These are phyloP conservation scores for Tragelaphus scriptus DNA, from an alignment of 2,113 vertebrate genomes.

Conservation along the genomic window DNA sequence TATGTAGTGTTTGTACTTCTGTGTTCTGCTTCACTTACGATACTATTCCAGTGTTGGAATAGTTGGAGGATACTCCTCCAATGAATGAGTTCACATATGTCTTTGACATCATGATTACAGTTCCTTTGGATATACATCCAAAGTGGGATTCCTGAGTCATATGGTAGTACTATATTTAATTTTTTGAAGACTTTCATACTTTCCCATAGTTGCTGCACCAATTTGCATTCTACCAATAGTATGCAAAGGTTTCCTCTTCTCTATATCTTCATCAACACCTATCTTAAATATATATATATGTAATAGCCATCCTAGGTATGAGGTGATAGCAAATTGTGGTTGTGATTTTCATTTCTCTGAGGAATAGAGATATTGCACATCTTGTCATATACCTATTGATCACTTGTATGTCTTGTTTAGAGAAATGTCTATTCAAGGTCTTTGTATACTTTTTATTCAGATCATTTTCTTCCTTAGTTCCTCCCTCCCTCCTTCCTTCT, in stretches of 20 bases:
- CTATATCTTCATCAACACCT: background rate
- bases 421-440: background rate
- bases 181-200: background rate
- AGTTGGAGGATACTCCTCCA: no score
- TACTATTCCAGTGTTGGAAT: background rate
- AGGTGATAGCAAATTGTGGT: background rate
- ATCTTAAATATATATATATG: background rate
- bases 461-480: background rate
- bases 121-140: background rate
- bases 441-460: background rate
- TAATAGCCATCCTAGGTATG: background rate
- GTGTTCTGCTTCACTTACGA: background rate
- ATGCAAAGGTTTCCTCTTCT: background rate
- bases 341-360: background rate
- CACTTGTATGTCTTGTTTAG: background rate
- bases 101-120: background rate
- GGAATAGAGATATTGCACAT: background rate
- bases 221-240: background rate
- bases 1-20: background rate
- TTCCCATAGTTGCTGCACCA: background rate
- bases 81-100: background rate
- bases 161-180: background rate
- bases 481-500: background rate
- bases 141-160: background rate
- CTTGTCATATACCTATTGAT: background rate